These are phyloP conservation scores for Copidosoma aretas DNA, from an alignment of 2,888 invertebrate species.

Conservation along the genomic window DNA sequence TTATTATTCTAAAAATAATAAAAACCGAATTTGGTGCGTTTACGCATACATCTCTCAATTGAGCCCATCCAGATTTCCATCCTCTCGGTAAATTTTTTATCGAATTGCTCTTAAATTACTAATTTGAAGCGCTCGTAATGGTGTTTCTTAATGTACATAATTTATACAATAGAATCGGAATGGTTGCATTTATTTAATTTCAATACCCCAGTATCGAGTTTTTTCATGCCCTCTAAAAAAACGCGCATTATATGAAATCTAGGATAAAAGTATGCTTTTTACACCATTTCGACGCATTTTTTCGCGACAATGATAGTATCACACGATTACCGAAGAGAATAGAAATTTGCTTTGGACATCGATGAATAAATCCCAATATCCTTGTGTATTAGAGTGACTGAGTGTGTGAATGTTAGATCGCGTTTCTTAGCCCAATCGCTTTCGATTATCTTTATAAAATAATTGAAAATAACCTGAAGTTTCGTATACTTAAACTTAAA, in stretches of 20 bases:
- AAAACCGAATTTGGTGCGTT: slow-evolving; percentile 28
- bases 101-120: neutral
- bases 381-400: slow-evolving; percentile 28
- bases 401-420: slow-evolving; percentile 21
- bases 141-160: slow-evolving; percentile 30
- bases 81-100: slow-evolving; percentile 49
- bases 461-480: neutral
- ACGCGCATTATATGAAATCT: neutral
- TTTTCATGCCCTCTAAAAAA: neutral
- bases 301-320: neutral
- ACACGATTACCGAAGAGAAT: slow-evolving; percentile 40
- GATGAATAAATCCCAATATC: slow-evolving; percentile 25
- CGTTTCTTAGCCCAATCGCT: neutral
- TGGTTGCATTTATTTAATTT: neutral
- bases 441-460: neutral
- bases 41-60: slow-evolving; percentile 24
- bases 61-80: slow-evolving; percentile 56
- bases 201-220: too few relatives aligned
- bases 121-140: slow-evolving; percentile 41
- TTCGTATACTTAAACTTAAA: neutral
- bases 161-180: neutral
- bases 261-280: neutral
- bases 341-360: slow-evolving; percentile 39
- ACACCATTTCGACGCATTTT: neutral
- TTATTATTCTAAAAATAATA: slow-evolving; percentile 30